Percentiles rank a stretch among this genome's conserved stretches.
Conservation (phyloP, 2,888 invertebrate species). For the Callimorpha dominula region DNA sequence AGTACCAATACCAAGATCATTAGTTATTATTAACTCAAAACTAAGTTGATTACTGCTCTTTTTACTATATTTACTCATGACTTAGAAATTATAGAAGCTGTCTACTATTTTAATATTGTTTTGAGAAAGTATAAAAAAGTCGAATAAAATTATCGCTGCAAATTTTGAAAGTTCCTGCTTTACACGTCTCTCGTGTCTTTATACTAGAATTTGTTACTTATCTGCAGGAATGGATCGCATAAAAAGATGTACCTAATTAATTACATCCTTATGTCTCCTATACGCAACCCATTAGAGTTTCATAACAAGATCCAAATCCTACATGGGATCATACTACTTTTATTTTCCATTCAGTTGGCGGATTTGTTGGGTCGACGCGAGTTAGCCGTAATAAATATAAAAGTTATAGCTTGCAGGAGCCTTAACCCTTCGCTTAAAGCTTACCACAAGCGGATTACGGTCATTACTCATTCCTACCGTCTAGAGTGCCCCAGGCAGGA, state of each 20-base stretch:
- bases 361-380: slow-evolving; percentile 67
- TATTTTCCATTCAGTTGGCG: slow-evolving; percentile 63
- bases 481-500: slow-evolving; percentile 73
- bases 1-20: too few relatives aligned
- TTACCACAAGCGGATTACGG: slow-evolving; percentile 84
- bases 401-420: slow-evolving; percentile 78
- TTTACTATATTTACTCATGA: too few relatives aligned
- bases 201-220: neutral
- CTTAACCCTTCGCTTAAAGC: slow-evolving; percentile 84
- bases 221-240: neutral
- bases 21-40: too few relatives aligned
- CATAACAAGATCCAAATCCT: slow-evolving; percentile 34
- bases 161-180: too few relatives aligned
- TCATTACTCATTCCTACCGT: slow-evolving; percentile 85
- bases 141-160: too few relatives aligned
- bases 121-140: too few relatives aligned
- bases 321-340: slow-evolving; percentile 60
- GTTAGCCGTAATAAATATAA: slow-evolving; percentile 79
- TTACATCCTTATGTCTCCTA: neutral
- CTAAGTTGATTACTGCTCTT: too few relatives aligned
- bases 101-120: too few relatives aligned
- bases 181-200: too few relatives aligned
- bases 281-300: slow-evolving; percentile 17
- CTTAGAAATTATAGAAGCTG: too few relatives aligned
- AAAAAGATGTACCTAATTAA: slow-evolving; percentile 1